A percentile compares a stretch with the other conserved stretches of the same genome.
Conservation (phyloP, 1,140 invertebrate genomes). For the Eueides isabella region DNA sequence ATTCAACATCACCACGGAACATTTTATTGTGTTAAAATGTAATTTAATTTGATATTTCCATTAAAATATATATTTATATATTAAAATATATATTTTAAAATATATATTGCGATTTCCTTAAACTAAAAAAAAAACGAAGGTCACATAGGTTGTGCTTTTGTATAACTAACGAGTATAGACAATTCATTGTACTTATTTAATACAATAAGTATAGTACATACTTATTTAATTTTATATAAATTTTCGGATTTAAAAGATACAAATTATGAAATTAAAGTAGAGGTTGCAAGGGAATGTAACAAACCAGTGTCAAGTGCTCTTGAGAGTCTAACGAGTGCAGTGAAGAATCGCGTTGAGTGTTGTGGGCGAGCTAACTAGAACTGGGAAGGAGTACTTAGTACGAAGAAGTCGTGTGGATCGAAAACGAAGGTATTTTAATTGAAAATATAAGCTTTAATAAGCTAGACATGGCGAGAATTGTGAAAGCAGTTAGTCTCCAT, state of each 20-base stretch:
- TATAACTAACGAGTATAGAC: background rate
- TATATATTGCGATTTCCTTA: too few species aligned
- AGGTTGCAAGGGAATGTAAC: slow-evolving; percentile 52
- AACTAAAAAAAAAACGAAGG: too few species aligned
- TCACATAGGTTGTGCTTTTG: too few species aligned
- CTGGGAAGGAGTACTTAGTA: slow-evolving; percentile 29
- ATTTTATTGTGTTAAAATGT: background rate
- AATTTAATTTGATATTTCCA: background rate
- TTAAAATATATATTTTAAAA: too few species aligned
- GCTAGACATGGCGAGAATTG: background rate
- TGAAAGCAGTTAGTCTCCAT: background rate
- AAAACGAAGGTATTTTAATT: slow-evolving; percentile 15
- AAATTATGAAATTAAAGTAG: slow-evolving; percentile 27
- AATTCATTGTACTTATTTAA: background rate
- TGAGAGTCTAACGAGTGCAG: slow-evolving; percentile 59
- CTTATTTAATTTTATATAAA: background rate
- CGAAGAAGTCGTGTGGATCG: slow-evolving; percentile 30
- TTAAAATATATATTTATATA: background rate
- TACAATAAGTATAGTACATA: too few species aligned
- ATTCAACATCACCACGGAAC: background rate
- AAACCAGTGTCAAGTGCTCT: slow-evolving; percentile 56
- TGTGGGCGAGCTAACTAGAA: slow-evolving; percentile 55
- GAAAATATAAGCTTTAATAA: background rate
- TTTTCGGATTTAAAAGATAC: background rate
- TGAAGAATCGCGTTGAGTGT: slow-evolving; percentile 53